Base-by-base conservation (phyloP, 2,113 vertebrate species). In the Eleginops maclovinus region DNA sequence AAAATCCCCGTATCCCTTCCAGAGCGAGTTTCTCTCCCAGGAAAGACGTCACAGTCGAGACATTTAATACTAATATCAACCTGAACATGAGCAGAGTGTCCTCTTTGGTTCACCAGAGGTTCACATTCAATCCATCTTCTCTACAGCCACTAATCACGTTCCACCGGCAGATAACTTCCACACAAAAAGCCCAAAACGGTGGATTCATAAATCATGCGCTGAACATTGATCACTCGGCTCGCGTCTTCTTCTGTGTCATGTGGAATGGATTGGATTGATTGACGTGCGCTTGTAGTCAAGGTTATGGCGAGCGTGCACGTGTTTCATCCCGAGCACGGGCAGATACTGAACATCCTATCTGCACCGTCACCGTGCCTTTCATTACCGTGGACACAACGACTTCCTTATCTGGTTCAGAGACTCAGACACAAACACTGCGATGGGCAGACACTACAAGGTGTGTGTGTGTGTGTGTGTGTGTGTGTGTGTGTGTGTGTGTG, bases 391-490 rank as follows among this genome's bases (percentile, higher is more conserved):
- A 78, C 78, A 85, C 82, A 81, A 77, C 59, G 72, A 56, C 84
- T 80, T 82, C 59, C 77, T 89, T 89, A 91, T 91, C 86, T 79
- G 82, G 12, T 78, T 59, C 75, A 70, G 36, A 75, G 80, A 72
- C 74, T 56, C 16, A 40, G 24, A 71, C 71, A 77, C 68, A 78
- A 75, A 88, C 69, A 75, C 13, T n/a, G 59, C 10, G 36, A 69
- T 9, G 50, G 53, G 47, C 47, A n/a, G n/a, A n/a, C n/a, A n/a
- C n/a, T 9, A 47, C 58, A 41, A 55, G 49, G 55, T 16, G 14
- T 46, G 46, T 47, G 16, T 47, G 46, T 47, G 44, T 16, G 50
- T 7, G 67, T 21, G 46, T 50, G 15, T 46, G 46, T 47, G 6
- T 47, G 46, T 47, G 44, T 16, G 50, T 7, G 67, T 21, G 53